A percentile compares a stretch with the other conserved stretches of the same genome.
phyloP scores from a whole-genome alignment of 2,113 vertebrate species.

The Salvelinus fontinalis region DNA sequence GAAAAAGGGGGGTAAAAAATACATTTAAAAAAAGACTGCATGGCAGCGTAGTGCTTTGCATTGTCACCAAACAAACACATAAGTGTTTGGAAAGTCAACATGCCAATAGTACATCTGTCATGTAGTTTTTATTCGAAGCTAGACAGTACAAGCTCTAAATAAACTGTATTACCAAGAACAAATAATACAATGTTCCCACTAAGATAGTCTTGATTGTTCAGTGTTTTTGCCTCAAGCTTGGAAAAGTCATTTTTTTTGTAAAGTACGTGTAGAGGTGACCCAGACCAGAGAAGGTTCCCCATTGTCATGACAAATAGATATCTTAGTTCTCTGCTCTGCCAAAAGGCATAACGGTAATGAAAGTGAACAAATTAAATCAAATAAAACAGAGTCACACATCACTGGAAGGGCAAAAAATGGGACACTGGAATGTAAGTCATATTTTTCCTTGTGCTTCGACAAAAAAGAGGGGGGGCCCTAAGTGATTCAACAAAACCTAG shows the following conservation, averaged over 20 bases:
- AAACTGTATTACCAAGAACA: background rate
- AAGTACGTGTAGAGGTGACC: constrained; percentile 48
- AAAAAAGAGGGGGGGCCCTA: constrained; percentile 53
- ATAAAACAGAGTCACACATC: constrained; percentile 82
- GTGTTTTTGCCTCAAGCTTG: background rate
- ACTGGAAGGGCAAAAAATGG: constrained; percentile 80
- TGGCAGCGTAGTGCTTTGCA: background rate
- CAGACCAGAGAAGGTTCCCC: constrained; percentile 29
- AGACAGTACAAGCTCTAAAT: background rate
- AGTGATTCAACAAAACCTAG: constrained; percentile 67
- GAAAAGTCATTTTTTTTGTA: background rate
- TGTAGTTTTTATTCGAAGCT: background rate
- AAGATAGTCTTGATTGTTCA: background rate
- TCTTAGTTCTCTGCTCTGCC: constrained; percentile 52
- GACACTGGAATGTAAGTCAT: constrained; percentile 74
- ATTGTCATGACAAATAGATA: constrained; percentile 63
- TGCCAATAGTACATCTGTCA: background rate
- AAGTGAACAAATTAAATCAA: constrained; percentile 80
- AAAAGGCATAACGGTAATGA: constrained; percentile 71
- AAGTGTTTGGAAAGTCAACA: background rate
- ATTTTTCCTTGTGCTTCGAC: constrained; percentile 64
- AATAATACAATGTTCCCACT: background rate
- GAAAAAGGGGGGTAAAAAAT: no score
- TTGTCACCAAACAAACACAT: background rate
- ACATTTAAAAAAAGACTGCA: constrained; percentile 34